phyloP scores from a whole-genome alignment of 2,888 invertebrate species.

The Heliconius hortense region DNA sequence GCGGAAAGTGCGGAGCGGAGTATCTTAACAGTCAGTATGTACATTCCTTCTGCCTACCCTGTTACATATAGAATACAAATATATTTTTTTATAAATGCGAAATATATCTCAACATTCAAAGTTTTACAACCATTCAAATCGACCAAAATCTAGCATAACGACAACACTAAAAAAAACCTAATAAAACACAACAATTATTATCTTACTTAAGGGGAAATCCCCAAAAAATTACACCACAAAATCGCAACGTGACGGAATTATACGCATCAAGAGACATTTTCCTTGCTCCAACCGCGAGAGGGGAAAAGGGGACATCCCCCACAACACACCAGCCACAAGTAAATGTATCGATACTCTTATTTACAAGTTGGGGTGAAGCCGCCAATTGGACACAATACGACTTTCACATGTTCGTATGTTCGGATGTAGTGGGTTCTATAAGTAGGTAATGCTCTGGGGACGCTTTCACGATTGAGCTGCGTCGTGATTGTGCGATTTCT shows the following conservation, averaged over 20 bases:
- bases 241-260: constrained; percentile 34
- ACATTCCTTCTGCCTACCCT: too few relatives aligned
- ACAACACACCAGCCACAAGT: constrained; percentile 52
- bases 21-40: too few relatives aligned
- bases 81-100: too few relatives aligned
- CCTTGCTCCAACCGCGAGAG: constrained; percentile 38
- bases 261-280: constrained; percentile 37
- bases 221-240: constrained; percentile 32
- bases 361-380: constrained; percentile 48
- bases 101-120: not conserved
- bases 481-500: constrained; percentile 26
- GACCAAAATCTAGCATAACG: not conserved
- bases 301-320: constrained; percentile 46
- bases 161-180: not conserved
- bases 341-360: constrained; percentile 58
- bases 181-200: not conserved
- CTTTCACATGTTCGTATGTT: constrained; percentile 57
- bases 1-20: too few relatives aligned
- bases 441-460: constrained; percentile 46
- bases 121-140: not conserved
- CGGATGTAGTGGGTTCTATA: constrained; percentile 45
- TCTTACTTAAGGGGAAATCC: not conserved
- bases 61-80: too few relatives aligned
- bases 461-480: constrained; percentile 27
- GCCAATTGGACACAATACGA: constrained; percentile 54